These are phyloP conservation scores for Tortrix viridana DNA, from an alignment of 2,888 invertebrate species.

Conservation along the genomic window DNA sequence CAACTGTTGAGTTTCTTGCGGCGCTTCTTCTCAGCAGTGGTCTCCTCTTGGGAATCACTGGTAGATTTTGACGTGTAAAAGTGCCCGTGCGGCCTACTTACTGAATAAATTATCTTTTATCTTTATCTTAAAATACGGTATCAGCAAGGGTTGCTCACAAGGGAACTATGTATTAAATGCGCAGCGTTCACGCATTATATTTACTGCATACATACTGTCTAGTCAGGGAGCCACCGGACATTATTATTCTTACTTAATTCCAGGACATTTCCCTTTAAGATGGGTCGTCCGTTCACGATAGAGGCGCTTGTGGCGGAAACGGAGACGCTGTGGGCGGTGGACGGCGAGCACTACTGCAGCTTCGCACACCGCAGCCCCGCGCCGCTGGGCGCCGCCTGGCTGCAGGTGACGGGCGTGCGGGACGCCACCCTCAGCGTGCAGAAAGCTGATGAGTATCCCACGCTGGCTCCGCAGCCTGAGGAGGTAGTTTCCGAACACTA, in stretches of 20 bases:
- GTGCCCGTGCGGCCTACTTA: too few relatives aligned
- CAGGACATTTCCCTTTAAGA: conserved; percentile 79
- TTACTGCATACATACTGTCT: too few relatives aligned
- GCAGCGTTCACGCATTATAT: too few relatives aligned
- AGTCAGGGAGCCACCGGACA: too few relatives aligned
- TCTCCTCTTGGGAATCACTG: too few relatives aligned
- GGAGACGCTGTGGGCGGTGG: conserved; percentile 87
- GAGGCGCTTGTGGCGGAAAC: conserved; percentile 85
- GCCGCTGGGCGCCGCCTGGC: conserved; percentile 63
- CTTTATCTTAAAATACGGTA: too few relatives aligned
- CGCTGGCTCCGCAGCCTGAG: conserved; percentile 53
- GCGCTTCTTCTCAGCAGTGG: too few relatives aligned
- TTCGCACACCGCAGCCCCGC: conserved; percentile 85
- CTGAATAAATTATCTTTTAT: too few relatives aligned
- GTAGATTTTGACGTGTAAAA: too few relatives aligned
- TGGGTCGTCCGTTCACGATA: conserved; percentile 79
- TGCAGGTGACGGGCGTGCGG: conserved; percentile 85
- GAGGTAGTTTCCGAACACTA: conserved; percentile 51
- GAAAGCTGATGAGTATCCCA: conserved; percentile 78
- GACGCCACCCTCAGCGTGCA: conserved; percentile 87
- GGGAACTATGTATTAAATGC: too few relatives aligned
- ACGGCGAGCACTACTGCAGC: conserved; percentile 89
- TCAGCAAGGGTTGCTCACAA: too few relatives aligned
- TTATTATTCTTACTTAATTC: conserved; percentile 39
- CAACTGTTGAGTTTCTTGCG: too few relatives aligned